Evolutionary conservation across 2,888 invertebrate genomes (phyloP), one percentile per base, ranked within the genome.

Genomic region (Keiferia lycopersicella): DNA sequence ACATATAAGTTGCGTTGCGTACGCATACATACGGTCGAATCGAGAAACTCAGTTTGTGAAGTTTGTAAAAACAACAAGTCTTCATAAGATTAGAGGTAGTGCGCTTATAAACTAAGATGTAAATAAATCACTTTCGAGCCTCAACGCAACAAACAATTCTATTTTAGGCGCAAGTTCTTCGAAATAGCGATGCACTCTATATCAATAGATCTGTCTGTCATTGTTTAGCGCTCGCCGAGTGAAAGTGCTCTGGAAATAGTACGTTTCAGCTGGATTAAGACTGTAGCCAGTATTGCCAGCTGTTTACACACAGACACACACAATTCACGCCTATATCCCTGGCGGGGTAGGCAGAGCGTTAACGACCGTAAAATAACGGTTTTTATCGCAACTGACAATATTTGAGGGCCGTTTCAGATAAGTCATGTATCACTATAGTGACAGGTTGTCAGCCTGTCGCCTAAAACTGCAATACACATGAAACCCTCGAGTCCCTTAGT

Each of bases 111-210:
- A 34, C 3, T 8, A 1, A 34, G 34, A 34, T 4, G 34, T 34
- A 34, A 10, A 26, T 4, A 1, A 34, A 8, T 34, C 4, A 34
- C 10, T 34, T 34, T 34, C 34, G 34, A 34, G 8, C 34, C 10
- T 34, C 56, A 56, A 56, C 12, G 30, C 56, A 34, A 56, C n/a
- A 34, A 56, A 30, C 10, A 3, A 10, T 34, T 26, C 34, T 56
- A 56, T 34, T 30, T 53, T 30, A 11, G 26, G 26, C 51, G 22
- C 22, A 22, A n/a, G 34, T 56, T 56, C 56, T 16, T 34, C 69
- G 74, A 72, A 73, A 75, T 74, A 67, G 67, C 7, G 2, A 26
- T 53, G 22, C 34, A 6, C 16, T 30, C 16, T 51, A 10, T 56
- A 56, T 56, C 56, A 56, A 56, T 56, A 56, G 56, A 56, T 56